phyloP scores from a whole-genome alignment of 2,888 invertebrate species.

The Diaperis boleti region DNA sequence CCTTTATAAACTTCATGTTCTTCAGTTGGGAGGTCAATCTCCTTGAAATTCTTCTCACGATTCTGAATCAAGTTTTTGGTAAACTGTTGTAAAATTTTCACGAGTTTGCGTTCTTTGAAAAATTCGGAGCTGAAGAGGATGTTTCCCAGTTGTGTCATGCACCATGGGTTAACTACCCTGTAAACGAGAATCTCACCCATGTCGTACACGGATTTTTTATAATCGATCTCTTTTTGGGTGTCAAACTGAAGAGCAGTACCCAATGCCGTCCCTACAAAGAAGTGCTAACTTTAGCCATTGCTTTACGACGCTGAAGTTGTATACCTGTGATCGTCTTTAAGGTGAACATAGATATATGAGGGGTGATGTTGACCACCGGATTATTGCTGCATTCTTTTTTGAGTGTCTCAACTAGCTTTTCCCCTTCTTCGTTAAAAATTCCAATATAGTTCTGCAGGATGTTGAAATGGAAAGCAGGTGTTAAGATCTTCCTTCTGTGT shows the following conservation, averaged over 20 bases:
- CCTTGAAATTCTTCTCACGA: constrained; percentile 46
- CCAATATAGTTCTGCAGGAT: constrained; percentile 51
- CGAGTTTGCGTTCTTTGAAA: neutral
- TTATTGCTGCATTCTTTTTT: constrained; percentile 4
- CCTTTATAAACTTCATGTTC: constrained; percentile 38
- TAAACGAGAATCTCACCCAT: constrained; percentile 16
- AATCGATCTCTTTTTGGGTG: constrained; percentile 11
- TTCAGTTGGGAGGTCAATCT: constrained; percentile 21
- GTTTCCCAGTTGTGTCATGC: neutral
- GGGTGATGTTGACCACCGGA: constrained; percentile 5
- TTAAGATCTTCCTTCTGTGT: constrained; percentile 51
- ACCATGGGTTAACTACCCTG: constrained; percentile 19
- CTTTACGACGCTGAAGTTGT: too few species aligned
- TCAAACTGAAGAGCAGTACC: constrained; percentile 44
- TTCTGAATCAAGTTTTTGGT: constrained; percentile 40
- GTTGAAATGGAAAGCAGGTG: constrained; percentile 55
- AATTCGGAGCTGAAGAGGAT: constrained; percentile 14
- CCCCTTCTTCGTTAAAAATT: constrained; percentile 51
- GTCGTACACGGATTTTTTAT: constrained; percentile 22
- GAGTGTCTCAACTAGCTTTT: constrained; percentile 41
- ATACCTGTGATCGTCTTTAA: constrained; percentile 28
- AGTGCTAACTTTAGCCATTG: neutral
- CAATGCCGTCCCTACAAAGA: constrained; percentile 43
- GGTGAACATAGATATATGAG: constrained; percentile 19
- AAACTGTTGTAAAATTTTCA: constrained; percentile 38